Base-by-base conservation (phyloP, 2,888 invertebrate genomes). In the Euzophera pinguis region DNA sequence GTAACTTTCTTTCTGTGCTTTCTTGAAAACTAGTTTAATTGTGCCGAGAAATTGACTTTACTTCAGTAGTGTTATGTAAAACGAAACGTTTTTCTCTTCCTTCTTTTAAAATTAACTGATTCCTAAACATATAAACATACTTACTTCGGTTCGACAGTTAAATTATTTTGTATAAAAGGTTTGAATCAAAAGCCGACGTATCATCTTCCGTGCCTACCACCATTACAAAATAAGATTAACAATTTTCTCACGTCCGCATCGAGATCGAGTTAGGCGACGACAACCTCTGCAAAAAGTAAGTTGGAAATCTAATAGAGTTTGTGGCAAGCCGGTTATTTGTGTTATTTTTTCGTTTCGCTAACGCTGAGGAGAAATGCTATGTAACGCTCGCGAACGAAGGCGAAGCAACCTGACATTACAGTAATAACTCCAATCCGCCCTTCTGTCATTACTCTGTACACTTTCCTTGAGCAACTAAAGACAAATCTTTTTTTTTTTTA, bases 251-350 rank as follows among this genome's bases (percentile, higher is more conserved):
- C 84, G 84, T 87, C 79, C 78, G 78, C 81, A 81, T 84, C 78
- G 81, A 82, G 81, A 81, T 82, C 78, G 80, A 82, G 84, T 84
- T 83, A 81, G 83, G 74, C 76, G 83, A 82, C 80, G 79, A 84
- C 83, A 82, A 79, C 78, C 78, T 81, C 75, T 75, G 80, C 86
- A 87, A 88, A 88, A 87, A 89, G 79, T 83, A 78, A 85, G 74
- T 81, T 82, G 79, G 80, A 82, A 88, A 86, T 85, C 83, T 88
- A 87, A 88, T 88, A 85, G 87, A 84, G 82, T 85, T 87, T 87
- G 87, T 81, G 85, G 85, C 84, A 71, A 84, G 82, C 76, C 74
- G 77, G 80, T 81, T 82, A 81, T 84, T 86, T 87, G 78, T 84
- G 72, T 83, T 84, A 78, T 82, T 87, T 85, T 86, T 86, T 84